Conservation (phyloP, 2,113 vertebrate genomes). For the Solea solea region DNA sequence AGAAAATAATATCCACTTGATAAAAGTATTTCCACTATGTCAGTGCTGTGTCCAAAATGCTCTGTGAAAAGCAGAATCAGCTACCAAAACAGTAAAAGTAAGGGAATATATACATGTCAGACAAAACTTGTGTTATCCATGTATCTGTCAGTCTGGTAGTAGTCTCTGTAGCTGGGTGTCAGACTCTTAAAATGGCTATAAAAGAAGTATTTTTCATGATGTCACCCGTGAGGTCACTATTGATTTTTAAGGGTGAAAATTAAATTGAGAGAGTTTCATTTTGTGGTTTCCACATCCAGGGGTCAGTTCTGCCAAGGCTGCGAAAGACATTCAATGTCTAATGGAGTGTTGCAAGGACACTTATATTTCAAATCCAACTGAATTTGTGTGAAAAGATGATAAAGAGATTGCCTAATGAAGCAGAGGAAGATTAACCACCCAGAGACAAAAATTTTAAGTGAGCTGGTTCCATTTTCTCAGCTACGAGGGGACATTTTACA, state of each 20-base stretch:
- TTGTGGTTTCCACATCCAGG: constrained; percentile 35
- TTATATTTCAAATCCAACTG: constrained; percentile 30
- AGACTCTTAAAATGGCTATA: background rate
- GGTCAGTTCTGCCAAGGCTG: constrained; percentile 51
- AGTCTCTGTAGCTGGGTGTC: constrained; percentile 5
- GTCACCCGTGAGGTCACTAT: constrained; percentile 46
- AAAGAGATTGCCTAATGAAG: constrained; percentile 8
- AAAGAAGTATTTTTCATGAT: constrained; percentile 28
- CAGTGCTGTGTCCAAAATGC: constrained; percentile 16
- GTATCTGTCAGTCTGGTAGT: constrained; percentile 32
- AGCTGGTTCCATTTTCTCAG: too few species aligned
- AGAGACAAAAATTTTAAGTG: background rate
- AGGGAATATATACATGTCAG: background rate
- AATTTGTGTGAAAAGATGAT: constrained; percentile 15
- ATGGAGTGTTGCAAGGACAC: constrained; percentile 42
- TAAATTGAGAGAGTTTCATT: constrained; percentile 36
- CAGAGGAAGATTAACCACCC: constrained; percentile 7
- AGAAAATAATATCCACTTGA: constrained; percentile 29
- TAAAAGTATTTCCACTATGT: constrained; percentile 23
- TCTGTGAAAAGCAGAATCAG: constrained; percentile 8
- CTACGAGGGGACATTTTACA: too few species aligned
- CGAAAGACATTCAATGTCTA: constrained; percentile 48
- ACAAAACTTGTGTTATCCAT: constrained; percentile 18
- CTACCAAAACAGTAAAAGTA: constrained; percentile 5
- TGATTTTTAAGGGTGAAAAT: constrained; percentile 49